These are phyloP conservation scores for Amblyopsis rosae DNA, from an alignment of 2,113 vertebrate species.

Conservation along the genomic window DNA sequence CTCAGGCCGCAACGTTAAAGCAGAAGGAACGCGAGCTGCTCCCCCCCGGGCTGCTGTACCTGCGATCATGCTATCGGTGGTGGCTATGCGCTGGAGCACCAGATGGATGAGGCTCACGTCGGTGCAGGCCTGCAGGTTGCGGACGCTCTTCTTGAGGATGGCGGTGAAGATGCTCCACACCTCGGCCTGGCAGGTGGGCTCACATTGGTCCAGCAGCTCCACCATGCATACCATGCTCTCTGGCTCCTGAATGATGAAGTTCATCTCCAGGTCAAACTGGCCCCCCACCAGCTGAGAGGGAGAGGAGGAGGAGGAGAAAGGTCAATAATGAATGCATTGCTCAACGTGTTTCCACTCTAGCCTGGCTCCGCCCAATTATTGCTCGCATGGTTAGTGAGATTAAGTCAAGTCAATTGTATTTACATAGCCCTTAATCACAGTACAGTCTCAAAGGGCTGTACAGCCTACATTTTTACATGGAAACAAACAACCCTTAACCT, in stretches of 20 bases:
- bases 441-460: too few species aligned
- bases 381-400: too few species aligned
- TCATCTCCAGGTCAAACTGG: conserved; percentile 97
- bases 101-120: conserved; percentile 90
- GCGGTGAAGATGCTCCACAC: conserved; percentile 98
- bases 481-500: too few species aligned
- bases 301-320: not conserved
- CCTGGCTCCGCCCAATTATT: too few species aligned
- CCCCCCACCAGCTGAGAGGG: conserved; percentile 88
- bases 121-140: conserved; percentile 91
- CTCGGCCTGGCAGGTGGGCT: conserved; percentile 93
- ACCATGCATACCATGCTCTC: conserved; percentile 95
- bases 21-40: not conserved
- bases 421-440: too few species aligned
- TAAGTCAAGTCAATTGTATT: too few species aligned
- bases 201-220: conserved; percentile 91
- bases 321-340: not conserved
- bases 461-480: too few species aligned
- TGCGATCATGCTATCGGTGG: conserved; percentile 92
- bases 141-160: conserved; percentile 94
- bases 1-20: not conserved
- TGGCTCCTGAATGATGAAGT: conserved; percentile 96
- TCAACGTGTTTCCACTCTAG: too few species aligned
- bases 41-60: conserved; percentile 68
- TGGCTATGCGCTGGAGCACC: conserved; percentile 86